A percentile compares a stretch with the other conserved stretches of the same genome.
phyloP scores from a whole-genome alignment of 2,113 vertebrate genomes.

The Sylvilagus bachmani region DNA sequence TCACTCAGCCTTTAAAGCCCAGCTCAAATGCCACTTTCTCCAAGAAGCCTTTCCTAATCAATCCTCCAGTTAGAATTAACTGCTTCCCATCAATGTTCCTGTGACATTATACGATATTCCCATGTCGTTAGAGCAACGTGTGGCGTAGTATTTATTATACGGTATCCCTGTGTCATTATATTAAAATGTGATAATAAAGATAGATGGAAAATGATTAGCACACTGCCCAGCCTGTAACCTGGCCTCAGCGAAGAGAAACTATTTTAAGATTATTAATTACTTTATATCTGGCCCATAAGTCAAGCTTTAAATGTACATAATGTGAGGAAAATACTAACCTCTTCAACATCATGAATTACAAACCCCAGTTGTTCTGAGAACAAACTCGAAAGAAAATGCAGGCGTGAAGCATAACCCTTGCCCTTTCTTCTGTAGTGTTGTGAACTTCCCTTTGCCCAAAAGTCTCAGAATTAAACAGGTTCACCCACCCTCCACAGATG shows the following conservation, averaged over 20 bases:
- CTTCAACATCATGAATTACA: neutral
- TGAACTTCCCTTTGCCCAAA: conserved; percentile 3
- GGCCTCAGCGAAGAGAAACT: conserved; percentile 27
- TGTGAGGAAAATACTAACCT: conserved; percentile 15
- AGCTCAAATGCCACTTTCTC: conserved; percentile 64
- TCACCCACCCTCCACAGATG: neutral
- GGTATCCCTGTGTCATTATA: neutral
- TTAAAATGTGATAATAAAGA: conserved; percentile 39
- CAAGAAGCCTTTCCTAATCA: conserved; percentile 34
- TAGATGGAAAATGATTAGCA: conserved; percentile 19
- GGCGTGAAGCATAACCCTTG: neutral
- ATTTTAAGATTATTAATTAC: conserved; percentile 30
- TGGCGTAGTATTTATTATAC: neutral
- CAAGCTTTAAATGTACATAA: conserved; percentile 15
- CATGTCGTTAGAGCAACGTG: conserved; percentile 6
- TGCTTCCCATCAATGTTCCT: conserved; percentile 41
- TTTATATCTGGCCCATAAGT: neutral
- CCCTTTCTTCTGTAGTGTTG: neutral
- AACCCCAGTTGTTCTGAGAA: neutral
- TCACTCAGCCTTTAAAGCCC: conserved; percentile 41
- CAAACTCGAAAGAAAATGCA: conserved; percentile 11
- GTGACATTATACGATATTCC: neutral
- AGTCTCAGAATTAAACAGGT: neutral
- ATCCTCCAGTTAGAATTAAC: conserved; percentile 56
- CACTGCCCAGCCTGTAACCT: neutral